A percentile compares a stretch with the other conserved stretches of the same genome.
Evolutionary conservation across 2,113 vertebrate genomes (phyloP).

Genomic region (Cheilinus undulatus): DNA sequence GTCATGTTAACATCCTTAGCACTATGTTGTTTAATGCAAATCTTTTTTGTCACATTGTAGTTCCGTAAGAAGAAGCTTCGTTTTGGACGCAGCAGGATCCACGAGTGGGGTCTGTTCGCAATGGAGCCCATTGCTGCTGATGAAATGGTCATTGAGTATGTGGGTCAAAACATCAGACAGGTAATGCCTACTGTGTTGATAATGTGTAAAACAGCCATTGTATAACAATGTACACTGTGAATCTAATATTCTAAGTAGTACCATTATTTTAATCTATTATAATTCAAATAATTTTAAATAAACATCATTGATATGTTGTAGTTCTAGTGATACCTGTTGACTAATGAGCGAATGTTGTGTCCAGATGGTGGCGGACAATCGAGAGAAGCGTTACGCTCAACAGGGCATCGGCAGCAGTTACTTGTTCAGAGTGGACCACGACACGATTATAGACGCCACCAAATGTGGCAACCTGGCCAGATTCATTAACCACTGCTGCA

Average conservation of each 20-base stretch:
- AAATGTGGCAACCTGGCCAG: constrained; percentile 93
- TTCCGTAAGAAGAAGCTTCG: constrained; percentile 96
- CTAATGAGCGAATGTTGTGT: not conserved
- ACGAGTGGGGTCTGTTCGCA: constrained; percentile 96
- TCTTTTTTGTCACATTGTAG: constrained; percentile 66
- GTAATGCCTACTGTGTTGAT: constrained; percentile 67
- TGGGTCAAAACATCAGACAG: constrained; percentile 96
- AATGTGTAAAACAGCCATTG: no score
- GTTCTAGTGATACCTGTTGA: not conserved
- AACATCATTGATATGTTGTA: no score
- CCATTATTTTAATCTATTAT: no score
- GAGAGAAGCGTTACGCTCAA: constrained; percentile 92
- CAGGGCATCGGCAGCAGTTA: constrained; percentile 96
- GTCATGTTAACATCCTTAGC: no score
- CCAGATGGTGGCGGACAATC: constrained; percentile 94
- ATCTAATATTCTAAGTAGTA: no score
- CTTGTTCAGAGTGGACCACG: constrained; percentile 93
- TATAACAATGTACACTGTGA: no score
- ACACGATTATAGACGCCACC: constrained; percentile 95
- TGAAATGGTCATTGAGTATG: constrained; percentile 98
- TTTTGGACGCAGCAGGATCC: constrained; percentile 94
- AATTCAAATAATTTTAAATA: no score
- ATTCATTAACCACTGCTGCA: constrained; percentile 97
- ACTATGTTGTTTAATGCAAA: no score
- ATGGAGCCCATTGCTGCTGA: constrained; percentile 97